Evolutionary conservation across 2,113 vertebrate genomes (phyloP).

Genomic region (Callopanchax toddi): DNA sequence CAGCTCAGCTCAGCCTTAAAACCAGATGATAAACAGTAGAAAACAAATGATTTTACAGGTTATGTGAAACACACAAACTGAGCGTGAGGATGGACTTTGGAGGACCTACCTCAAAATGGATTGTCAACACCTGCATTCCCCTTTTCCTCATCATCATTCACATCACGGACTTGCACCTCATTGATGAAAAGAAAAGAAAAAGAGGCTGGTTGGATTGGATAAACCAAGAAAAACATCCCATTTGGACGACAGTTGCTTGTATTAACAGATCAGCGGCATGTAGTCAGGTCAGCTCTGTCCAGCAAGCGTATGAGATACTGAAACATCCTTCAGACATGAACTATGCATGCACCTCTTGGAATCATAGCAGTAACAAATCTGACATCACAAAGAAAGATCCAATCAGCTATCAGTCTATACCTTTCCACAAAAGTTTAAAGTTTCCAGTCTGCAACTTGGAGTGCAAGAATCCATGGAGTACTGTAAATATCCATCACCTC

Average conservation of each 20-base stretch:
- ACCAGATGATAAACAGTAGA: neutral
- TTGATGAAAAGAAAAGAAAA: constrained; percentile 2
- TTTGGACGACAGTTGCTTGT: constrained; percentile 27
- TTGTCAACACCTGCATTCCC: neutral
- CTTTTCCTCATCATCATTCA: neutral
- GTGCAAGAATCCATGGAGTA: constrained; percentile 48
- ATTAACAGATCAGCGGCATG: constrained; percentile 2
- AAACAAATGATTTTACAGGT: neutral
- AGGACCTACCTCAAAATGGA: constrained; percentile 12
- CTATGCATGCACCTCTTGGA: constrained; percentile 61
- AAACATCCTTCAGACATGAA: constrained; percentile 30
- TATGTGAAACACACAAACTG: neutral
- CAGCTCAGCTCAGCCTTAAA: constrained; percentile 2
- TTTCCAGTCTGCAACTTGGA: constrained; percentile 11
- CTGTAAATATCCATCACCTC: constrained; percentile 83
- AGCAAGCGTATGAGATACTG: constrained; percentile 16
- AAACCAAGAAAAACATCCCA: constrained; percentile 10
- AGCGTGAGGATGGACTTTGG: constrained; percentile 13
- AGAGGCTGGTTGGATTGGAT: constrained; percentile 19
- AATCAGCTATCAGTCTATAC: constrained; percentile 12
- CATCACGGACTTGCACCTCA: constrained; percentile 8
- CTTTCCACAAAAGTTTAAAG: constrained; percentile 17
- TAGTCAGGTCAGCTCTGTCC: constrained; percentile 6
- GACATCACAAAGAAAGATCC: constrained; percentile 24
- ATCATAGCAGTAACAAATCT: constrained; percentile 9